Percentiles rank a stretch among this genome's conserved stretches.
phyloP scores from a whole-genome alignment of 2,888 invertebrate species.

The Xestobium rufovillosum region DNA sequence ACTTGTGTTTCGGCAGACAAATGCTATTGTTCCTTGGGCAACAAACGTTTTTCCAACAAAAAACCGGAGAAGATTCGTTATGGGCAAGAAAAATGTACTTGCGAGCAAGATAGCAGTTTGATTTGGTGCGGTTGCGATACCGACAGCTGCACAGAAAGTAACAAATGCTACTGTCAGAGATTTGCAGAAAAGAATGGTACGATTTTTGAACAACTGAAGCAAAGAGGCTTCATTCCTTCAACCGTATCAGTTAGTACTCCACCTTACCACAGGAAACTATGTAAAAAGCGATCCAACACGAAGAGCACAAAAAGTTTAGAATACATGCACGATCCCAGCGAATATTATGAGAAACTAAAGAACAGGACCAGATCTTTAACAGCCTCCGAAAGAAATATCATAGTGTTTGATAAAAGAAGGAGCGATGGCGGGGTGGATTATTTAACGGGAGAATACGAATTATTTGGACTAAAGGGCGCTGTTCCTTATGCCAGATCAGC shows the following conservation, averaged over 20 bases:
- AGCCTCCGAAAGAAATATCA: background rate
- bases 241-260: slow-evolving; percentile 20
- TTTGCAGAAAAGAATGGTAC: slow-evolving; percentile 29
- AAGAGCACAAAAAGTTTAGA: slow-evolving; percentile 46
- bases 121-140: slow-evolving; percentile 73
- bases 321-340: slow-evolving; percentile 48
- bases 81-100: slow-evolving; percentile 39
- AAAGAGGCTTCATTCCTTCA: slow-evolving; percentile 45
- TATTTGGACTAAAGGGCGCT: too few species aligned
- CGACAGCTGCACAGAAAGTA: slow-evolving; percentile 79
- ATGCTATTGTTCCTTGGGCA: slow-evolving; percentile 75
- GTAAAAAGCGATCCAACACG: slow-evolving; percentile 39
- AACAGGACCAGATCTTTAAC: slow-evolving; percentile 23
- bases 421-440: slow-evolving; percentile 49
- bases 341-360: slow-evolving; percentile 45
- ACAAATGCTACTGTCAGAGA: slow-evolving; percentile 75
- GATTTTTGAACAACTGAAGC: slow-evolving; percentile 46
- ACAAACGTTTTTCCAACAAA: slow-evolving; percentile 39
- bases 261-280: slow-evolving; percentile 34
- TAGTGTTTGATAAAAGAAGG: too few species aligned
- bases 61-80: slow-evolving; percentile 35
- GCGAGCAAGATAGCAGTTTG: slow-evolving; percentile 20
- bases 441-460: slow-evolving; percentile 68
- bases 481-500: too few species aligned
- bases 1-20: slow-evolving; percentile 68